Evolutionary conservation across 2,113 vertebrate genomes (phyloP).

Genomic region (Gulo gulo): DNA sequence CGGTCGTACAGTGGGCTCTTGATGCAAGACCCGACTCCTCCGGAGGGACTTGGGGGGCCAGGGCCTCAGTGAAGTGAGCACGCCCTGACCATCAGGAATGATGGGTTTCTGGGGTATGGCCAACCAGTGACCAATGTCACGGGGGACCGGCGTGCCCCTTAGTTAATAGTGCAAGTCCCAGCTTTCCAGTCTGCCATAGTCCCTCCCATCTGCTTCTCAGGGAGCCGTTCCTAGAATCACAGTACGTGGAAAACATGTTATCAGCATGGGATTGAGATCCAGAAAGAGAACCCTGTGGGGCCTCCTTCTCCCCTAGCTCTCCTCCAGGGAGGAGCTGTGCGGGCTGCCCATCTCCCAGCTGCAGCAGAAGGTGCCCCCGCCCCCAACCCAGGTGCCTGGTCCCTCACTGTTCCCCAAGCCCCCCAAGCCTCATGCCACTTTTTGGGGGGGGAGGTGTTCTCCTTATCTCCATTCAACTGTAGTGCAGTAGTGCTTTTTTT

Average conservation of each 20-base stretch:
- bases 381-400: fast-evolving
- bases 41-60: neutral
- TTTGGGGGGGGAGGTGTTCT: neutral
- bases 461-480: fast-evolving
- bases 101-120: neutral
- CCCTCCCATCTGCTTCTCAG: neutral
- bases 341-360: fast-evolving
- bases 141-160: fast-evolving
- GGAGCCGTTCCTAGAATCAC: neutral
- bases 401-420: fast-evolving
- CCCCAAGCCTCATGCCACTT: fast-evolving
- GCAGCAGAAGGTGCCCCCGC: neutral
- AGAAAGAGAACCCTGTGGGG: neutral
- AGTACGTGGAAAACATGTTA: neutral
- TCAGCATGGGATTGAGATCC: neutral
- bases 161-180: neutral
- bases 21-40: too few relatives aligned
- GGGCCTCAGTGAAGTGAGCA: neutral
- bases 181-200: neutral
- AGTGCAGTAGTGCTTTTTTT: neutral
- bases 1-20: neutral
- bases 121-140: neutral
- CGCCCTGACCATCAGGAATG: neutral
- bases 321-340: fast-evolving
- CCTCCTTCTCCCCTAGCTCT: neutral